Evolutionary conservation across 2,113 vertebrate species (phyloP).

Genomic region (Electrona antarctica): DNA sequence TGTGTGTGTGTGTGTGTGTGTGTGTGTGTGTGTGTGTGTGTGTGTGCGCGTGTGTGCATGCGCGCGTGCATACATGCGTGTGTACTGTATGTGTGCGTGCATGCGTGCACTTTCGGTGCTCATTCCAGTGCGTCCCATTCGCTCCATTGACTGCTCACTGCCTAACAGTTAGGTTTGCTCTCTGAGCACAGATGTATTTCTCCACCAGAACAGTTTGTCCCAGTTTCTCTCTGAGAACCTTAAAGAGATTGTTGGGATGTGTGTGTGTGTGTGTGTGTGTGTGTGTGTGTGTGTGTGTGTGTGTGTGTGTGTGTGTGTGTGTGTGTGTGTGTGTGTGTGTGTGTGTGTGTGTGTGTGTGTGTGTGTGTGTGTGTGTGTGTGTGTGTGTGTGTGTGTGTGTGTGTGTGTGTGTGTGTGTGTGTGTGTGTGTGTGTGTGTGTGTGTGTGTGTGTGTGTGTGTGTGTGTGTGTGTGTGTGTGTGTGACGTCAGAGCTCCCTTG

Average conservation of each 20-base stretch:
- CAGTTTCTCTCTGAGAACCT: conserved; percentile 62
- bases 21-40: neutral
- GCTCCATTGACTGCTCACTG: conserved; percentile 61
- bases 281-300: neutral
- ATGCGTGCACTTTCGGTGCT: conserved; percentile 23
- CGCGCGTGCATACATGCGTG: neutral
- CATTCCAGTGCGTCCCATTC: conserved; percentile 43
- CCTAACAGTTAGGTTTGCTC: conserved; percentile 70
- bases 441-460: neutral
- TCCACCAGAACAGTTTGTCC: conserved; percentile 69
- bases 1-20: neutral
- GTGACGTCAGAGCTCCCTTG: conserved; percentile 26
- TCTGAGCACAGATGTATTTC: conserved; percentile 58
- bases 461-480: conserved; percentile 8
- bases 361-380: conserved; percentile 1
- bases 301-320: conserved; percentile 20
- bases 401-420: conserved; percentile 5
- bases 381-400: neutral
- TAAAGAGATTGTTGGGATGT: conserved; percentile 40
- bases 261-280: neutral
- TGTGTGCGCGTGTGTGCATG: neutral
- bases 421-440: conserved; percentile 3
- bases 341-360: neutral
- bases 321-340: conserved; percentile 10
- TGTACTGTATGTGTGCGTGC: conserved; percentile 23